Conservation (phyloP, 2,888 invertebrate species). For the Aphelenchoides bicaudatus region DNA sequence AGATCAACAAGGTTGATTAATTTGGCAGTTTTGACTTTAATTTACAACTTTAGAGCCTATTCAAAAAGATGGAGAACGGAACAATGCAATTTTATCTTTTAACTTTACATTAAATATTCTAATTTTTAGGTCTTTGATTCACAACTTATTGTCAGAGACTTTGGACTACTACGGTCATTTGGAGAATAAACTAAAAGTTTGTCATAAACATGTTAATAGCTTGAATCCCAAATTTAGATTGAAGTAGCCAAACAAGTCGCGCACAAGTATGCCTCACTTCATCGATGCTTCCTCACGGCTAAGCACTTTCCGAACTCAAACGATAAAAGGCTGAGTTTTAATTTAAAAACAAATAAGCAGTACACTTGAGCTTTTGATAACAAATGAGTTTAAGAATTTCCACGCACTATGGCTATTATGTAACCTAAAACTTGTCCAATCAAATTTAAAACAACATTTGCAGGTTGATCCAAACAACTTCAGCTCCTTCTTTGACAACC, state of each 20-base stretch:
- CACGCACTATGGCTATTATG: slow-evolving; percentile 1
- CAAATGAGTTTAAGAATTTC: too few relatives aligned
- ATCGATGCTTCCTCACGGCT: slow-evolving; percentile 7
- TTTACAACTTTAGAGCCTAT: slow-evolving; percentile 2
- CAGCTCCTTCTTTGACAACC: neutral
- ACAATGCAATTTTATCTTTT: too few relatives aligned
- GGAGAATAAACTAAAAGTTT: neutral
- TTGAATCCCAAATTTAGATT: neutral
- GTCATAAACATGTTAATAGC: neutral
- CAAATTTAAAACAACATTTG: neutral
- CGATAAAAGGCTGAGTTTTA: too few relatives aligned
- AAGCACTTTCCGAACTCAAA: slow-evolving; percentile 9
- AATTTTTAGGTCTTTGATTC: neutral
- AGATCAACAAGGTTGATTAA: too few relatives aligned
- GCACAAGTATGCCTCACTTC: neutral
- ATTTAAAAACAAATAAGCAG: too few relatives aligned
- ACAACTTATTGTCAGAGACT: neutral
- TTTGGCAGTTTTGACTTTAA: neutral
- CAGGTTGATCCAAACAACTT: slow-evolving; percentile 11
- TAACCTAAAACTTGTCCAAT: too few relatives aligned
- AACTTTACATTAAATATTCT: too few relatives aligned
- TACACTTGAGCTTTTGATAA: too few relatives aligned
- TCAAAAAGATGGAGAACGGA: slow-evolving; percentile 8
- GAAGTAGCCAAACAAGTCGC: slow-evolving; percentile 6
- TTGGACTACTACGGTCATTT: slow-evolving; percentile 9